phyloP scores from a whole-genome alignment of 2,113 vertebrate genomes.

The Ciconia boyciana region DNA sequence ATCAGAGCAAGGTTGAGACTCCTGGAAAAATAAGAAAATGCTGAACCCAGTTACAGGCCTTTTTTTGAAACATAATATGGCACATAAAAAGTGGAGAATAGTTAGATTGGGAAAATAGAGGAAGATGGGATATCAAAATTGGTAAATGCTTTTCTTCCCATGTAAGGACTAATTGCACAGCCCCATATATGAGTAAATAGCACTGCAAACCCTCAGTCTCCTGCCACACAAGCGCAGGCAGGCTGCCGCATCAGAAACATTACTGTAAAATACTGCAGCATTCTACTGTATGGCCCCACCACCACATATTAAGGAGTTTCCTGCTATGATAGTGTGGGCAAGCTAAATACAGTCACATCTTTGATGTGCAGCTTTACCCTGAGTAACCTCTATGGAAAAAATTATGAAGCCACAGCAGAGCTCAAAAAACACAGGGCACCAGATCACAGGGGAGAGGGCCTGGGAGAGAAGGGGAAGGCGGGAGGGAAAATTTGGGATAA shows the following conservation, averaged over 20 bases:
- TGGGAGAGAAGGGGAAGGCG: neutral
- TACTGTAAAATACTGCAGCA: neutral
- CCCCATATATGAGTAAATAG: accelerated
- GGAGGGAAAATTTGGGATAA: neutral
- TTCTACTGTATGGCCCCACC: neutral
- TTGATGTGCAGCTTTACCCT: slow-evolving; percentile 11
- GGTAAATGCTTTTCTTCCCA: neutral
- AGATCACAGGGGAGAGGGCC: neutral
- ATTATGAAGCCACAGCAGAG: neutral
- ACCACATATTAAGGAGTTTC: neutral
- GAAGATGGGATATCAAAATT: neutral
- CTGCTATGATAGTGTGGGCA: neutral
- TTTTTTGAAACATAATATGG: neutral
- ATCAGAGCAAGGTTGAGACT: neutral
- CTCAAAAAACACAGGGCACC: neutral
- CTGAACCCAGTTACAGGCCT: neutral
- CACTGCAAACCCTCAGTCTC: neutral
- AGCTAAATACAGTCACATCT: neutral
- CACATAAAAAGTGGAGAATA: neutral
- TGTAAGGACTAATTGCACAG: neutral
- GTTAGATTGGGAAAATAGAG: neutral
- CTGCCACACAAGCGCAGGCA: neutral
- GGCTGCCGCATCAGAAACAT: neutral
- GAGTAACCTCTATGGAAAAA: slow-evolving; percentile 29
- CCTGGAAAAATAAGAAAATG: neutral